Evolutionary conservation across 2,113 vertebrate species (phyloP).

Genomic region (Macaca fascicularis): T2T-MFA8v1.1 NC_088378.1:114815501-114816000

Average conservation of each 20-base stretch:
- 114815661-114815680: conserved; percentile 27
- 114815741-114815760: neutral
- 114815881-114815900: neutral
- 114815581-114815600: neutral
- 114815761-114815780: neutral
- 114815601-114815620: neutral
- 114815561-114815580: neutral
- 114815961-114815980: conserved; percentile 25
- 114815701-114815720: neutral
- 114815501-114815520: neutral
- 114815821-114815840: neutral
- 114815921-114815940: neutral
- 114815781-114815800: neutral
- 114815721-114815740: neutral
- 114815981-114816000: neutral
- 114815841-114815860: neutral
- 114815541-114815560: neutral
- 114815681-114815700: neutral
- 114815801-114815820: neutral
- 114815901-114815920: conserved; percentile 4
- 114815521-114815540: neutral
- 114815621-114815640: neutral
- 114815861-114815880: neutral
- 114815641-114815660: neutral
- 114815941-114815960: neutral